Base-by-base conservation (phyloP, 1,140 invertebrate genomes). In the Bombus impatiens region DNA sequence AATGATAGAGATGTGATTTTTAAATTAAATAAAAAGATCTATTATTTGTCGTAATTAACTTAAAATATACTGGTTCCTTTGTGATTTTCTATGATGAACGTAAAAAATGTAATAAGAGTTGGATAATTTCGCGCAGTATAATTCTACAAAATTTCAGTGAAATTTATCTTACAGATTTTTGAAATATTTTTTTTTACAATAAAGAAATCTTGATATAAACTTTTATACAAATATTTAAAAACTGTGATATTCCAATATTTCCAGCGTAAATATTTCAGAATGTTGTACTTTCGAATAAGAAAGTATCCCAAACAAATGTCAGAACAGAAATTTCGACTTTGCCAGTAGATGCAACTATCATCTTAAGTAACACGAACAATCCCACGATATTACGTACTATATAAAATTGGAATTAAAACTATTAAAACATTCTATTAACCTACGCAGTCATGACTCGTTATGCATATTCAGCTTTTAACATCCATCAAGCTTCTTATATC, bases 401-500 rank as follows among this genome's bases (percentile, higher is more conserved):
- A 3, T 76, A 25, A 35, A 32, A 53, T 53, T 22, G 47, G 6
- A 37, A 68, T 22, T 18, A 68, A 35, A 71, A 40, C 10, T 71
- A 32, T 12, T 40, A 71, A 71, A 71, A 71, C 68, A 71, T 40
- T 71, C 35, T 28, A 71, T 71, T 37, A 40, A 40, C 37, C 37
- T 28, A 12, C 68, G 37, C 37, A 71, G 37, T 40, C 68, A 72
- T 25, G 70, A 42, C 10, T 28, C 40, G n/a, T 42, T 72, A 72
- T 42, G 37, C 70, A 42, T 42, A 72, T 72, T n/a, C 40, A 72
- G 35, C 13, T 72, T 72, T 25, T 25, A 35, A 72, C 40, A n/a
- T 72, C 70, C 70, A 42, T 72, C 70, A 72, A 13, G 70, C 40
- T 72, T 72, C 40, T 72, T n/a, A 42, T 9, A 53, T 53, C 47